A percentile compares a stretch with the other conserved stretches of the same genome.
These are phyloP conservation scores for Poeciliopsis turrubarensis DNA, from an alignment of 2,113 vertebrate genomes.

Conservation along the genomic window DNA sequence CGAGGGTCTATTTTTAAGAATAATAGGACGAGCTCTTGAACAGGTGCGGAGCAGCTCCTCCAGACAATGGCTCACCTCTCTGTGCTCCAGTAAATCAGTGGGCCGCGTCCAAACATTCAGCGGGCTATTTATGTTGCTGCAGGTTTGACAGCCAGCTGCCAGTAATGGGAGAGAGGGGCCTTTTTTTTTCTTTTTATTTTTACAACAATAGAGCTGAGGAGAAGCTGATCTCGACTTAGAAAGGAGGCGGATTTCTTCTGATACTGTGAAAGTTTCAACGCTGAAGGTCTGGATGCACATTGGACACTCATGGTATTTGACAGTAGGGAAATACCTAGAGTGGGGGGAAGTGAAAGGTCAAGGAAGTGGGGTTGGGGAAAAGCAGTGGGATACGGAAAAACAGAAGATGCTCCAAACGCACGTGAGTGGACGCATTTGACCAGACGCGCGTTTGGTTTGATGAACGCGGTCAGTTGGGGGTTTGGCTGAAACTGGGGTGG, in stretches of 20 bases:
- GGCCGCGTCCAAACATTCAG: constrained; percentile 27
- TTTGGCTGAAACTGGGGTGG: constrained; percentile 56
- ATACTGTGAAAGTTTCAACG: background rate
- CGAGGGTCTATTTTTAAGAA: constrained; percentile 70
- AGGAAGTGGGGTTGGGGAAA: background rate
- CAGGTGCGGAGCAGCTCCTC: constrained; percentile 71
- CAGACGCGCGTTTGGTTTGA: constrained; percentile 62
- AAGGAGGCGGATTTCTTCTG: background rate
- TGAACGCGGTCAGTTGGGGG: constrained; percentile 51
- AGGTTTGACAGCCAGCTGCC: constrained; percentile 38
- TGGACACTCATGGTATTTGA: background rate
- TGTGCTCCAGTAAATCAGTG: constrained; percentile 55
- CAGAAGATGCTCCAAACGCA: constrained; percentile 30
- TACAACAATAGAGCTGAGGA: constrained; percentile 11
- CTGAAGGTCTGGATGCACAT: too few species aligned
- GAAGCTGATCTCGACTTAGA: background rate
- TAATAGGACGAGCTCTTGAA: constrained; percentile 64
- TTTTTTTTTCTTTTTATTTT: background rate
- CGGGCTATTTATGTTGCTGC: constrained; percentile 36
- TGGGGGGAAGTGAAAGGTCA: constrained; percentile 30
- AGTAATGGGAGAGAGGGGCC: background rate
- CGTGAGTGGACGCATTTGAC: constrained; percentile 26
- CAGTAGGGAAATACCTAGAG: background rate
- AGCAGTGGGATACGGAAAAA: constrained; percentile 3
- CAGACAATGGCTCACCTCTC: constrained; percentile 69